Percentiles rank a stretch among this genome's conserved stretches.
phyloP scores from a whole-genome alignment of 2,888 invertebrate genomes.

The Antitype chi region DNA sequence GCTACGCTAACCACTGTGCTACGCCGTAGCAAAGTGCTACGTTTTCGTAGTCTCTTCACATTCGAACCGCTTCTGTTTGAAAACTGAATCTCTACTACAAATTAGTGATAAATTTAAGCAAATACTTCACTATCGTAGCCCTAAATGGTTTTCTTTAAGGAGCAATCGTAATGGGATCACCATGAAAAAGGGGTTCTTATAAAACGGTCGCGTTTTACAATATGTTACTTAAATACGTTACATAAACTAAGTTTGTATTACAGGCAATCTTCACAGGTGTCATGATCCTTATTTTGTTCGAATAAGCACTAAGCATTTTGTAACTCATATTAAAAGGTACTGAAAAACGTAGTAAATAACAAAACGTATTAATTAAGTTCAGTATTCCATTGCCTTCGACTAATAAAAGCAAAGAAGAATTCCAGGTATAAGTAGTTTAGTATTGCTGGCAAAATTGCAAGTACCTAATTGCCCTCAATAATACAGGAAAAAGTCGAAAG shows the following conservation, averaged over 20 bases:
- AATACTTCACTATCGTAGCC: neutral
- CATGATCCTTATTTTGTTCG: neutral
- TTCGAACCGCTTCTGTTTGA: neutral
- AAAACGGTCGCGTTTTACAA: neutral
- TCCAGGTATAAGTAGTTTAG: too few species aligned
- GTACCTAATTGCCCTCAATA: too few species aligned
- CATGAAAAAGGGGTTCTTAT: neutral
- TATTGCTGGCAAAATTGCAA: too few species aligned
- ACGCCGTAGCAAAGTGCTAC: slow-evolving; percentile 32
- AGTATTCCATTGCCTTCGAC: too few species aligned
- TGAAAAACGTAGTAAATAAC: too few species aligned
- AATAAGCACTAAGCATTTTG: neutral
- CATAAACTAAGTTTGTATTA: neutral
- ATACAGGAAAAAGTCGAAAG: too few species aligned
- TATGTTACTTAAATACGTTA: neutral
- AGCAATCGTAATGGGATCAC: neutral
- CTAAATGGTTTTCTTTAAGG: neutral
- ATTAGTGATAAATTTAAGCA: neutral
- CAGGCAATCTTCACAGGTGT: neutral
- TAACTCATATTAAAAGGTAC: neutral
- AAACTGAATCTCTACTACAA: neutral
- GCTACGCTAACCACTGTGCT: slow-evolving; percentile 5
- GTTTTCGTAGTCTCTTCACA: neutral
- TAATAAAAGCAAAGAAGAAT: too few species aligned
- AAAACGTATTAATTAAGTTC: too few species aligned